Conservation (phyloP, 2,888 invertebrate genomes). For the Girardia tigrina region DNA sequence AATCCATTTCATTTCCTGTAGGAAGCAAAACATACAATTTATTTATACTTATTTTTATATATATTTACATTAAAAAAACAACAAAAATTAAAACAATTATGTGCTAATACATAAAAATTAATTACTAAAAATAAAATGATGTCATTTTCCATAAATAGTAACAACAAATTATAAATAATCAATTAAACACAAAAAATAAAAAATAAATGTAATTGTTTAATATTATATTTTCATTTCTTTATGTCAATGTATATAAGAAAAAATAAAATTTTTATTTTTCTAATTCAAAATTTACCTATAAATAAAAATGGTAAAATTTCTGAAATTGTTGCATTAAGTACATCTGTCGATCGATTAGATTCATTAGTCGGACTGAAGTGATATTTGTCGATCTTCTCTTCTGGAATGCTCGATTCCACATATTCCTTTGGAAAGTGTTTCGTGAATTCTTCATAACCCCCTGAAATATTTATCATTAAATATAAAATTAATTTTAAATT, state of each 20-base stretch:
- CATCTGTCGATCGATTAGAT: conserved; percentile 28
- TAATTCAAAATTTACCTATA: conserved; percentile 29
- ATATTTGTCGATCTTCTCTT: conserved; percentile 26
- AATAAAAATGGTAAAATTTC: conserved; percentile 33
- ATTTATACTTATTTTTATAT: neutral
- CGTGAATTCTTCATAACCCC: neutral
- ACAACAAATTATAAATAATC: neutral
- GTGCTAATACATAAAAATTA: neutral
- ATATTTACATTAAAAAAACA: no score
- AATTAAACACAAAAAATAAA: neutral
- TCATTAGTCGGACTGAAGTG: conserved; percentile 29
- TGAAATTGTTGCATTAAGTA: conserved; percentile 30
- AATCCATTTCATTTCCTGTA: conserved; percentile 34
- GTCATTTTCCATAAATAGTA: neutral
- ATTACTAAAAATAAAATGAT: neutral
- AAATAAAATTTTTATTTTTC: no score
- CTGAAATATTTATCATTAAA: neutral
- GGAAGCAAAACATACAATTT: neutral
- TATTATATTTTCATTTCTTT: neutral
- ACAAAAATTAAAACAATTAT: neutral
- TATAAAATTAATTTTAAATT: no score
- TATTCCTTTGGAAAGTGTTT: neutral
- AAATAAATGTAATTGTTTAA: neutral
- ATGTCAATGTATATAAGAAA: neutral
- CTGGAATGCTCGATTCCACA: conserved; percentile 1